A percentile compares a stretch with the other conserved stretches of the same genome.
phyloP scores from a whole-genome alignment of 2,888 invertebrate species.

The Plebejus anna region DNA sequence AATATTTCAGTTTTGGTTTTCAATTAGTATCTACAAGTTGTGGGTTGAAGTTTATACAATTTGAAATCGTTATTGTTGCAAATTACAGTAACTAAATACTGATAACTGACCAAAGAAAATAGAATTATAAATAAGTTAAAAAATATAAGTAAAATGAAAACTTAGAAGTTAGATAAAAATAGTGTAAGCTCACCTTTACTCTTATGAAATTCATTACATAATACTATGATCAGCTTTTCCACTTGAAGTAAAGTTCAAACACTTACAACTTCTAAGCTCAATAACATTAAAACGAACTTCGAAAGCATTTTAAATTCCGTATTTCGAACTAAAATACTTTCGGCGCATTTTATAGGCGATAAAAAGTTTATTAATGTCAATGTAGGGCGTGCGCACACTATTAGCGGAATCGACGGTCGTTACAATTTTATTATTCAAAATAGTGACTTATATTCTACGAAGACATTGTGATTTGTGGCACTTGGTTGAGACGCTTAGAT shows the following conservation, averaged over 20 bases:
- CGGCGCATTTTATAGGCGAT: conserved; percentile 5
- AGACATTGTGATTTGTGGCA: not conserved
- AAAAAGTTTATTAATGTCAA: conserved; percentile 15
- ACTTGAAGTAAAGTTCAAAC: conserved; percentile 17
- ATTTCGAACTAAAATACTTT: conserved; percentile 17
- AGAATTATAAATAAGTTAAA: too few relatives aligned
- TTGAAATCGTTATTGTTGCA: too few relatives aligned
- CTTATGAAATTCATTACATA: conserved; percentile 20
- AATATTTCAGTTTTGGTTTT: too few relatives aligned
- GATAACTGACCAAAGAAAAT: too few relatives aligned
- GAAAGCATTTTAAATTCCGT: conserved; percentile 19
- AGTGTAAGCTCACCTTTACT: not conserved
- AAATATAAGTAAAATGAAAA: not conserved
- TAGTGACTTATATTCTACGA: not conserved
- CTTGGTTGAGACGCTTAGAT: not conserved
- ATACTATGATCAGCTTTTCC: conserved; percentile 14
- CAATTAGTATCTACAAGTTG: too few relatives aligned
- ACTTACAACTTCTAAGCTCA: conserved; percentile 20
- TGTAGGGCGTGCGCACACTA: conserved; percentile 12
- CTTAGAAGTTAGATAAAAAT: not conserved
- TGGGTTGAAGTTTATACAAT: too few relatives aligned
- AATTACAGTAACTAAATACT: too few relatives aligned
- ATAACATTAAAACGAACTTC: conserved; percentile 14
- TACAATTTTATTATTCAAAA: not conserved
- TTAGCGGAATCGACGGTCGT: not conserved